Evolutionary conservation across 2,113 vertebrate species (phyloP).

Genomic region (Onychostoma macrolepis): DNA sequence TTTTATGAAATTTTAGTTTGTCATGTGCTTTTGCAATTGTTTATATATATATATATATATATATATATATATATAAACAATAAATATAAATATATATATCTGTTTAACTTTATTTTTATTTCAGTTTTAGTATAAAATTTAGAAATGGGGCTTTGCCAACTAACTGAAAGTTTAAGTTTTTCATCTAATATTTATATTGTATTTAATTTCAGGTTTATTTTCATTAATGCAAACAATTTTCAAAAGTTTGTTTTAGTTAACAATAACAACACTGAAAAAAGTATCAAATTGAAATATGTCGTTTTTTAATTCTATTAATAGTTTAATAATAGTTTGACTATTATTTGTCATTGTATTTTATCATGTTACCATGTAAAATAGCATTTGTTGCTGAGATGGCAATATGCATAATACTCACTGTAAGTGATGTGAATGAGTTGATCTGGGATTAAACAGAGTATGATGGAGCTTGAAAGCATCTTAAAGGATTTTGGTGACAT

Average conservation of each 20-base stretch:
- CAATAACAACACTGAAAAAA: neutral
- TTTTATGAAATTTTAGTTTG: neutral
- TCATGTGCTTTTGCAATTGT: too few species aligned
- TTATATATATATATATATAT: too few species aligned
- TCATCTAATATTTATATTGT: neutral
- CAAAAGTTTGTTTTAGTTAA: neutral
- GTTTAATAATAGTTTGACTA: neutral
- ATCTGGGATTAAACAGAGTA: neutral
- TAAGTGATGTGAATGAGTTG: neutral
- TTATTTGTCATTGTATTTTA: neutral
- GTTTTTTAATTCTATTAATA: neutral
- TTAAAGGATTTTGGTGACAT: constrained; percentile 1
- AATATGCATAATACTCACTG: constrained; percentile 1
- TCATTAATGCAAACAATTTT: neutral
- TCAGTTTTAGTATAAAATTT: too few species aligned
- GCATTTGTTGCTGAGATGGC: neutral
- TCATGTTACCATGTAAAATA: neutral
- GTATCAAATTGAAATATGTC: neutral
- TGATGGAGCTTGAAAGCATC: neutral
- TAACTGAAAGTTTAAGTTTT: too few species aligned
- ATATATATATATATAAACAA: too few species aligned
- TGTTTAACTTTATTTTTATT: neutral
- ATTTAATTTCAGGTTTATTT: neutral
- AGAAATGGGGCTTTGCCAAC: too few species aligned
- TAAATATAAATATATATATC: too few species aligned